Evolutionary conservation across 2,797 vertebrate species (phyloP).

Genomic region (Xiphorhynchus erythropygius): DNA sequence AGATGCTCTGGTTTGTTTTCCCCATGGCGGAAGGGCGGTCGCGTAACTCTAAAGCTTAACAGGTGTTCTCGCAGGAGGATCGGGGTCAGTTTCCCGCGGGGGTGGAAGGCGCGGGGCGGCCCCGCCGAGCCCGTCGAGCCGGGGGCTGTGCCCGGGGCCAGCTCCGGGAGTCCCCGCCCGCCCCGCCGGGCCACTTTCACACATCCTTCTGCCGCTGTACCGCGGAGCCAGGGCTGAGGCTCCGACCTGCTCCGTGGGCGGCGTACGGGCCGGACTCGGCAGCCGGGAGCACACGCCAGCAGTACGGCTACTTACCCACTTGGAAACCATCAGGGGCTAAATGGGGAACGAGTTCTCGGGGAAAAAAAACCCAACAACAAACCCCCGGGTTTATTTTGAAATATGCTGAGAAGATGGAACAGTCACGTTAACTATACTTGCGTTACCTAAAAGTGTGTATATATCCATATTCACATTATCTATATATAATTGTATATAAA

Average conservation of each 20-base stretch:
- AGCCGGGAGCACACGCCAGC: background rate
- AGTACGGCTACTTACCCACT: background rate
- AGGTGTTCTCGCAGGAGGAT: slow-evolving; percentile 66
- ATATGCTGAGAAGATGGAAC: background rate
- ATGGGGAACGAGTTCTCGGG: accelerated
- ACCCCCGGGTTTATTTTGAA: background rate
- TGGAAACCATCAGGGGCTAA: background rate
- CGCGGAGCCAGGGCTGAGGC: background rate
- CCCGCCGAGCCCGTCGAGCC: background rate
- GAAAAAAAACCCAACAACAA: background rate
- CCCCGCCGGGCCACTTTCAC: background rate
- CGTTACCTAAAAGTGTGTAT: background rate
- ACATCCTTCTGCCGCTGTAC: background rate
- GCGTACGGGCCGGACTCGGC: background rate
- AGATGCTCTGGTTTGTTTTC: background rate
- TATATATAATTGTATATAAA: background rate
- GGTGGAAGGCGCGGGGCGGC: background rate
- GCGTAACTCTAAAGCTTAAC: slow-evolving; percentile 52
- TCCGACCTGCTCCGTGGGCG: background rate
- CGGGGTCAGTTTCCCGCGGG: background rate
- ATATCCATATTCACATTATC: background rate
- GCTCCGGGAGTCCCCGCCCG: background rate
- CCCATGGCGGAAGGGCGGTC: background rate
- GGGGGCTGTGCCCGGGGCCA: background rate
- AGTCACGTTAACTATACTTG: background rate